Conservation (phyloP, 2,888 invertebrate genomes). For the Psylliodes chrysocephalus region DNA sequence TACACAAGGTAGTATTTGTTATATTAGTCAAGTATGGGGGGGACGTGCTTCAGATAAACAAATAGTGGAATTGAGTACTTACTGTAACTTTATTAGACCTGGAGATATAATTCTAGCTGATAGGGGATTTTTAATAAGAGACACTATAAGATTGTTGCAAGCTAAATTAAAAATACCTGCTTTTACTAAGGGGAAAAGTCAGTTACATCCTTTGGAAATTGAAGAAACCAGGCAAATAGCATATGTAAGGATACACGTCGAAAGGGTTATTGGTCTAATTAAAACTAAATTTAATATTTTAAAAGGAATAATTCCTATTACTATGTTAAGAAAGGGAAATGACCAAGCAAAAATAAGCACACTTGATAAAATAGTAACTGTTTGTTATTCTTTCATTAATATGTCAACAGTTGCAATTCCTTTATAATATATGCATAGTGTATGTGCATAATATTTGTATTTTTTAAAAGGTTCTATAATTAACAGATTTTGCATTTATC, state of each 20-base stretch:
- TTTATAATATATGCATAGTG: not conserved
- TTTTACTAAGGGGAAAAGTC: conserved; percentile 42
- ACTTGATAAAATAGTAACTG: conserved; percentile 35
- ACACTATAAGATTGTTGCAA: conserved; percentile 29
- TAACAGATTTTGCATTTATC: too few relatives aligned
- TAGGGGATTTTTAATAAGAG: conserved; percentile 40
- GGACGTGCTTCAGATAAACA: conserved; percentile 37
- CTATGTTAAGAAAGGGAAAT: not conserved
- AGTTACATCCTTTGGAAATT: conserved; percentile 39
- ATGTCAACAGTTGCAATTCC: conserved; percentile 28
- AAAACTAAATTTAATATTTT: not conserved
- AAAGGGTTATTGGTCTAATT: conserved; percentile 30
- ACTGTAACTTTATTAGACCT: conserved; percentile 27
- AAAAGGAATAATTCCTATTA: not conserved
- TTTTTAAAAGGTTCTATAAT: too few relatives aligned
- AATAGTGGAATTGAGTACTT: conserved; percentile 22
- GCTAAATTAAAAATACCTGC: conserved; percentile 38
- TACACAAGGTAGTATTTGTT: conserved; percentile 35
- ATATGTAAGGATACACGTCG: conserved; percentile 43
- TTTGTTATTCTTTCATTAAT: conserved; percentile 38
- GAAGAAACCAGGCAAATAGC: conserved; percentile 42
- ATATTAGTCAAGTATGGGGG: conserved; percentile 40
- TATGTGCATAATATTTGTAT: too few relatives aligned
- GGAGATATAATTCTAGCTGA: conserved; percentile 41
- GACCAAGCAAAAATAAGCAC: not conserved